A percentile compares a stretch with the other conserved stretches of the same genome.
Evolutionary conservation across 2,113 vertebrate genomes (phyloP).

Genomic region (Lamprologus speciosus): DNA sequence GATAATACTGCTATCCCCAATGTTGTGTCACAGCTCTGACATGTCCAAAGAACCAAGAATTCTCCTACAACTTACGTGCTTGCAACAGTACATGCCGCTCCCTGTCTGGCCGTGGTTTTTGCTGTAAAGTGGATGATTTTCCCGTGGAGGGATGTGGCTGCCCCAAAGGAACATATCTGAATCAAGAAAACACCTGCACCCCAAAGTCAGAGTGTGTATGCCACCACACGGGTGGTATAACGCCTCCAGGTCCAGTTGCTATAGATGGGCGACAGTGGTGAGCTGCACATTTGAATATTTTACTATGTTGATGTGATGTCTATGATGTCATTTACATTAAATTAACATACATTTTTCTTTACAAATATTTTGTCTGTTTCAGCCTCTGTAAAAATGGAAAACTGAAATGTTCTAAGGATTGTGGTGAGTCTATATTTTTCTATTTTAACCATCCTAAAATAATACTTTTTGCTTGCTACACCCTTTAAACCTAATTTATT

Average conservation of each 20-base stretch:
- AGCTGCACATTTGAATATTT: background rate
- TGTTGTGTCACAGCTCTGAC: slow-evolving; percentile 21
- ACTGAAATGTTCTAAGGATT: slow-evolving; percentile 40
- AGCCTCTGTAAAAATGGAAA: slow-evolving; percentile 63
- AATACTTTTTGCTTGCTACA: background rate
- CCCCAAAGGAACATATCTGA: slow-evolving; percentile 43
- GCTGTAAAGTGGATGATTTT: slow-evolving; percentile 22
- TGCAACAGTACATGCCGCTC: slow-evolving; percentile 65
- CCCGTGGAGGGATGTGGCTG: slow-evolving; percentile 70
- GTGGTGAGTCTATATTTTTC: slow-evolving; percentile 34
- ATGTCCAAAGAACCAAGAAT: slow-evolving; percentile 56
- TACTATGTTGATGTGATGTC: too few species aligned
- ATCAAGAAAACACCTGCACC: slow-evolving; percentile 23
- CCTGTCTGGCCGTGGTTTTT: slow-evolving; percentile 45
- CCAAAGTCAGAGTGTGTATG: slow-evolving; percentile 49
- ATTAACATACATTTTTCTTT: background rate
- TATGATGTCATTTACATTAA: background rate
- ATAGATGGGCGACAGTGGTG: slow-evolving; percentile 62
- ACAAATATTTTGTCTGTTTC: background rate
- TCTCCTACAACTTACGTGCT: slow-evolving; percentile 38
- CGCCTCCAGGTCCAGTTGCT: slow-evolving; percentile 12
- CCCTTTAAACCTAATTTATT: background rate
- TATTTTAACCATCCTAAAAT: background rate
- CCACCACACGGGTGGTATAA: background rate
- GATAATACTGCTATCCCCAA: background rate